These are phyloP conservation scores for Spheniscus humboldti DNA, from an alignment of 2,797 vertebrate genomes.

Conservation along the genomic window DNA sequence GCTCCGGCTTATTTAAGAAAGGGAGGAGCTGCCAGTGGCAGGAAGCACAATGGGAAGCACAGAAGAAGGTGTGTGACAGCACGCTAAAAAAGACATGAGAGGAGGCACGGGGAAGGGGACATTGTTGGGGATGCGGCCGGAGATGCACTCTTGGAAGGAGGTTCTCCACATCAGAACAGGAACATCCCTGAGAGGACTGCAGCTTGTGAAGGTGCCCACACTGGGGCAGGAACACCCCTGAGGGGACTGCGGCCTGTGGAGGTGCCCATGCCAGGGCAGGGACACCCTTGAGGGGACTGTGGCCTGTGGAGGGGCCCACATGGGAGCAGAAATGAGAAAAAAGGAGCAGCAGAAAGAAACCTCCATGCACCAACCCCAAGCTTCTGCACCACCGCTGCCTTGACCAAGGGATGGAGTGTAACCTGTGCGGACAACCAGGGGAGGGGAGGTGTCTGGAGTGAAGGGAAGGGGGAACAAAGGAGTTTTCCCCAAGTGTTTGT, in stretches of 20 bases:
- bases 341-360: not conserved
- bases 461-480: not conserved
- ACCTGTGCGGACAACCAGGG: not conserved
- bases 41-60: not conserved
- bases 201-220: accelerated
- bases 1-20: not conserved
- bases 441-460: not conserved
- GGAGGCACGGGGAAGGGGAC: not conserved
- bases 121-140: accelerated
- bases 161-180: not conserved
- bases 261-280: not conserved
- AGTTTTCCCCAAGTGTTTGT: not conserved
- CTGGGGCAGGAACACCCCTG: not conserved
- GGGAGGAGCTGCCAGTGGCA: not conserved
- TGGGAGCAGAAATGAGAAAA: not conserved
- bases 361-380: not conserved
- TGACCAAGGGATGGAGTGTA: not conserved
- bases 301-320: not conserved
- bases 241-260: not conserved
- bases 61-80: accelerated
- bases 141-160: not conserved
- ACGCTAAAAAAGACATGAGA: accelerated
- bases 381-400: not conserved
- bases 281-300: accelerated
- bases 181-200: not conserved